phyloP scores from a whole-genome alignment of 2,113 vertebrate species.

The Micronycteris hirsuta region DNA sequence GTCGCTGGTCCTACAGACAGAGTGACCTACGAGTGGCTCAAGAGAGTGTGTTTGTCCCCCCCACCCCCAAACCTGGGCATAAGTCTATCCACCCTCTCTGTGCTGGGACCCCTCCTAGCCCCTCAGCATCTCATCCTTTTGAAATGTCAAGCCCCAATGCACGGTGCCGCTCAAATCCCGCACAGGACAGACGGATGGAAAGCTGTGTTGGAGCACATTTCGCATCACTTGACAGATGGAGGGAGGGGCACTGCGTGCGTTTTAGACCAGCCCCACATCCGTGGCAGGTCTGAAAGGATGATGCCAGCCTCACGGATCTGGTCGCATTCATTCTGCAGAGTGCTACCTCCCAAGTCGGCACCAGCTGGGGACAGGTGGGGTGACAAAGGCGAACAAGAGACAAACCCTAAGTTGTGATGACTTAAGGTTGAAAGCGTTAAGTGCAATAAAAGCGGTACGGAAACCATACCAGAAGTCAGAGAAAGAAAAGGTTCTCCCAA shows the following conservation, averaged over 20 bases:
- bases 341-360: fast-evolving
- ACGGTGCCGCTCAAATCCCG: background rate
- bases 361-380: no score
- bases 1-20: background rate
- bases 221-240: background rate
- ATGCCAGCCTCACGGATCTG: background rate
- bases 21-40: background rate
- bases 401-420: background rate
- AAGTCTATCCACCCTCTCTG: background rate
- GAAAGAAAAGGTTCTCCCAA: background rate
- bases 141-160: background rate
- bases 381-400: background rate
- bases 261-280: background rate
- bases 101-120: background rate
- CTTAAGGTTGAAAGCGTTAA: background rate
- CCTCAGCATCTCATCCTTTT: background rate
- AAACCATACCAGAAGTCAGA: background rate
- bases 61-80: no score
- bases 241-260: no score
- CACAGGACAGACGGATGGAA: background rate
- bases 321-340: fast-evolving
- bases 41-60: fast-evolving
- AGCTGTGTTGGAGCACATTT: fast-evolving
- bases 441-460: background rate
- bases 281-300: background rate